Evolutionary conservation across 2,113 vertebrate species (phyloP), one percentile per base, ranked within the genome.

Genomic region (Eonycteris spelaea): DNA sequence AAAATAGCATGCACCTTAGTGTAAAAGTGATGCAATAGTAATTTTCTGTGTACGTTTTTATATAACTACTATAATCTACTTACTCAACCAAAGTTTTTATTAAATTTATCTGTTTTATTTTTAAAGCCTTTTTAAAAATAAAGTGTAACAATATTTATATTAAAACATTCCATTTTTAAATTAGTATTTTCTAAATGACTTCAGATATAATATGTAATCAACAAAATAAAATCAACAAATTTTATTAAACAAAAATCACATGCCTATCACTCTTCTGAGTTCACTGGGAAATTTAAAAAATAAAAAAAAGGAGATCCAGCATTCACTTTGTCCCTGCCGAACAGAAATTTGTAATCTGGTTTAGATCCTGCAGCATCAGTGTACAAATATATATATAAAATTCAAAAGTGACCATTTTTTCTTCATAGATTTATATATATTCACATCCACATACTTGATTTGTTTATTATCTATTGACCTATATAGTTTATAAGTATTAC

Each of bases 41-140:
- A 68, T 77, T 89, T 79, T 67, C 43, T 93, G 1, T 74, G 13
- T 61, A 40, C 67, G 14, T 11, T 86, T 94, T 65, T 57, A 53
- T 48, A 6, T 48, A 77, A 40, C 61, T 78, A 18, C 24, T 82
- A 35, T 74, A 33, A 30, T 87, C 22, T 38, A 24, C 57, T 53
- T 86, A 83, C 24, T 86, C 80, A 79, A 24, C 11, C 65, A 45
- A 61, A 83, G 73, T 48, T 93, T n/a, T 94, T 15, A 22, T 55
- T 74, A 82, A 79, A 70, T 24, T 95, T 96, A 90, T 9, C 28
- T 73, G 10, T 26, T 87, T 91, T 55, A 85, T 73, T 90, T 77
- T 75, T 87, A 70, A 91, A 59, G 18, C 1, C 40, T 71, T 96
- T 96, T 65, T 82, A 18, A 65, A 65, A 67, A 75, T 82, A 35